Conservation (phyloP, 2,797 vertebrate species). For the Sebastes paucispinis region DNA sequence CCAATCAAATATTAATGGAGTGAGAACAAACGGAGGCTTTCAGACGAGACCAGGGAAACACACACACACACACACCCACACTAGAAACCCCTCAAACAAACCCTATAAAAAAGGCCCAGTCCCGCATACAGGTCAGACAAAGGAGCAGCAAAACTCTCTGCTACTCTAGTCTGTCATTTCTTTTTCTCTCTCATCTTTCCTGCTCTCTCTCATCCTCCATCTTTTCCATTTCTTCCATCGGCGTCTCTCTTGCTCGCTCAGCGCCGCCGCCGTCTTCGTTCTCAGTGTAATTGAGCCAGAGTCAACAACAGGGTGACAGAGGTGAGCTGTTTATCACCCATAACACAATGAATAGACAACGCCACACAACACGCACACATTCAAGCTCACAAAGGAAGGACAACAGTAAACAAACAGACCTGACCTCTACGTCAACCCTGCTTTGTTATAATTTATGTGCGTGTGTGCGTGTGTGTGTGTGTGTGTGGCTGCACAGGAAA, state of each 20-base stretch:
- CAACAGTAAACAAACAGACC: conserved; percentile 58
- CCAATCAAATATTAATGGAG: conserved; percentile 53
- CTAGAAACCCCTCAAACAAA: background rate
- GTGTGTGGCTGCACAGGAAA: conserved; percentile 1
- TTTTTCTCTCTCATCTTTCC: background rate
- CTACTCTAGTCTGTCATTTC: background rate
- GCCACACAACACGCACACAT: conserved; percentile 14
- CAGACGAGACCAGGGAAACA: background rate
- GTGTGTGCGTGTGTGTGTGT: background rate
- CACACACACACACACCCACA: background rate
- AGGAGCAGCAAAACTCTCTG: background rate
- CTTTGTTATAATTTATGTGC: conserved; percentile 39
- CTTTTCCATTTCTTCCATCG: conserved; percentile 4
- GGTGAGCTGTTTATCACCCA: conserved; percentile 60
- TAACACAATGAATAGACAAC: conserved; percentile 53
- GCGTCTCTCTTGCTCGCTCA: background rate
- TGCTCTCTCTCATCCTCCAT: background rate
- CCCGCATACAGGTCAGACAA: background rate
- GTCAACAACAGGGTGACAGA: conserved; percentile 46
- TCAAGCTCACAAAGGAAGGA: conserved; percentile 44
- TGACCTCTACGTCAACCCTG: conserved; percentile 49
- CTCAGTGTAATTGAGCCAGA: background rate
- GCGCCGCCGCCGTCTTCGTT: background rate
- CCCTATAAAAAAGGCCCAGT: background rate
- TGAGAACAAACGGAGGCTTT: conserved; percentile 26